These are phyloP conservation scores for Anarsia innoxiella DNA, from an alignment of 2,888 invertebrate species.

Conservation along the genomic window DNA sequence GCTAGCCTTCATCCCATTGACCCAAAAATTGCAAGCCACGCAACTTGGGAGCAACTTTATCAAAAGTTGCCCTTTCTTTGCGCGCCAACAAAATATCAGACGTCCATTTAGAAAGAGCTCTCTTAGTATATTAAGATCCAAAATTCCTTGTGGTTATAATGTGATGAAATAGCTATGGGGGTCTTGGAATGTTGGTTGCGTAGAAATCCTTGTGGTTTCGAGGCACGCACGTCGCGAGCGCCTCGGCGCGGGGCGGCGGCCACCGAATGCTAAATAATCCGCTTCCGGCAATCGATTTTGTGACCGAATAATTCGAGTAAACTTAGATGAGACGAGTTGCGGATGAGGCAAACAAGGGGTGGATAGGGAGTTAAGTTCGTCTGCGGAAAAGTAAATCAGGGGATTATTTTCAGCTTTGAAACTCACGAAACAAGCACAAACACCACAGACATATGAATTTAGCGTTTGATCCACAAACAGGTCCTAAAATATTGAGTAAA, in stretches of 20 bases:
- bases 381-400: too few species aligned
- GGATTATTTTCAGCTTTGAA: too few species aligned
- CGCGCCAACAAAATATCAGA: neutral
- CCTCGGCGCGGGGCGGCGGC: conserved; percentile 3
- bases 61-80: conserved; percentile 12
- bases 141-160: neutral
- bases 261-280: conserved; percentile 15
- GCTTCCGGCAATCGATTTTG: conserved; percentile 11
- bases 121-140: conserved; percentile 1
- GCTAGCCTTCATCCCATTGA: conserved; percentile 6
- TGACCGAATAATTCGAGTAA: conserved; percentile 12
- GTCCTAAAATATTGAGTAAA: too few species aligned
- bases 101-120: conserved; percentile 4
- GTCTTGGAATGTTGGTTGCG: conserved; percentile 6
- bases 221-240: conserved; percentile 15
- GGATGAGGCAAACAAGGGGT: neutral
- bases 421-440: too few species aligned
- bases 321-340: neutral
- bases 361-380: neutral
- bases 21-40: conserved; percentile 10
- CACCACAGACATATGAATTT: too few species aligned
- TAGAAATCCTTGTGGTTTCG: conserved; percentile 13
- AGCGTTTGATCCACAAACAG: too few species aligned
- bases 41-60: conserved; percentile 13
- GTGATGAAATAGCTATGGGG: neutral